A percentile compares a stretch with the other conserved stretches of the same genome.
Evolutionary conservation across 1,140 invertebrate genomes (phyloP).

Genomic region (Diachasma alloeum): DNA sequence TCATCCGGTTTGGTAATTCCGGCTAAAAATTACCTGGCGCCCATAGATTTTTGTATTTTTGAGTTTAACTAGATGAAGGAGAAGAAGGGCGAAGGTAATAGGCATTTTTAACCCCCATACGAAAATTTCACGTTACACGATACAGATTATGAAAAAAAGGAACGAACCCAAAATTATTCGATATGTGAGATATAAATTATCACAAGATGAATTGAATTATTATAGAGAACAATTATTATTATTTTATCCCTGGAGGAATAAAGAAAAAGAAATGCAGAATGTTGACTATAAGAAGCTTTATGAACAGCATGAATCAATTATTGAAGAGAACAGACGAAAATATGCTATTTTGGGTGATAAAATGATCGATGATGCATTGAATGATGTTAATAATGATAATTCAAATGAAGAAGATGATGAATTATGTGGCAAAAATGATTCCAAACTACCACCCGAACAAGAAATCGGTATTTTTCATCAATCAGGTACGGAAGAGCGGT

Average conservation of each 20-base stretch:
- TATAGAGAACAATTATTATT: no score
- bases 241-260: conserved; percentile 17
- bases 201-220: conserved; percentile 21
- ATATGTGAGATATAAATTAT: conserved; percentile 13
- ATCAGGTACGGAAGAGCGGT: no score
- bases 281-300: neutral
- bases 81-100: no score
- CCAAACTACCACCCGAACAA: no score
- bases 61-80: no score
- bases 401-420: conserved; percentile 11
- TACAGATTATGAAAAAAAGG: neutral
- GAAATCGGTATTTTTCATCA: no score
- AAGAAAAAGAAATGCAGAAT: neutral
- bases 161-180: conserved; percentile 20
- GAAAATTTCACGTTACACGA: no score
- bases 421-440: no score
- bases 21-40: no score
- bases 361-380: neutral
- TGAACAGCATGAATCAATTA: neutral
- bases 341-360: neutral
- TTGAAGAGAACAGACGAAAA: conserved; percentile 15
- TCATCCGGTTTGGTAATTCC: no score
- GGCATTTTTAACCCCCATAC: no score
- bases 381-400: conserved; percentile 4
- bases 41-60: no score